Evolutionary conservation across 2,797 vertebrate species (phyloP), one percentile per base, ranked within the genome.

Genomic region (Spea hammondii): DNA sequence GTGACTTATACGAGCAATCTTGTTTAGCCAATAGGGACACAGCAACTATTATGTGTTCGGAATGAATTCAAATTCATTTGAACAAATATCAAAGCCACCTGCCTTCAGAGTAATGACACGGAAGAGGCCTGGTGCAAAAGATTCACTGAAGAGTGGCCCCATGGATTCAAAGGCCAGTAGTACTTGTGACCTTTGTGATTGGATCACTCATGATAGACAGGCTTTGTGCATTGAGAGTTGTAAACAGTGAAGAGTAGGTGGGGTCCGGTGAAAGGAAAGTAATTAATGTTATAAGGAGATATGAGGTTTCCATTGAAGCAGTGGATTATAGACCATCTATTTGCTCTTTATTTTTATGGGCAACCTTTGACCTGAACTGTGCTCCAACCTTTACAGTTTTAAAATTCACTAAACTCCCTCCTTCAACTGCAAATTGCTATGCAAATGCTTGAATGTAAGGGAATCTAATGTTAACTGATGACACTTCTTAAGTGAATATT

Each of bases 1-100:
- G 17, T 57, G 69, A 14, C 11, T 79, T 83, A 75, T 79, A 72
- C 78, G 79, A 72, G 74, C 71, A 55, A 80, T 69, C 77, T 72
- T 79, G 84, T 73, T 83, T 82, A 78, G 72, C 79, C 77, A 82
- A 72, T 76, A 76, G 77, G 72, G 79, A 76, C 79, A 84, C 79
- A 71, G 81, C 32, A 9, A 66, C 65, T 75, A 77, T 82, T 85
- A 81, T 86, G 76, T 60, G 70, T 46, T 82, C 17, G 17, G 66
- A 79, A 79, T 81, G 83, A 80, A 51, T 80, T 51, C 69, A 67
- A 82, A 83, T 79, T 84, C 79, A 79, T 74, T 75, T 79, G 76
- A 70, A 64, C 80, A 79, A 75, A 79, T 72, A 72, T 82, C 79
- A 74, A 53, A 72, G 79, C 69, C 79, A 82, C 85, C 72, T 74